Evolutionary conservation across 23 tunicate species (phyloP).

Genomic region (Halocynthia roretzi): DNA sequence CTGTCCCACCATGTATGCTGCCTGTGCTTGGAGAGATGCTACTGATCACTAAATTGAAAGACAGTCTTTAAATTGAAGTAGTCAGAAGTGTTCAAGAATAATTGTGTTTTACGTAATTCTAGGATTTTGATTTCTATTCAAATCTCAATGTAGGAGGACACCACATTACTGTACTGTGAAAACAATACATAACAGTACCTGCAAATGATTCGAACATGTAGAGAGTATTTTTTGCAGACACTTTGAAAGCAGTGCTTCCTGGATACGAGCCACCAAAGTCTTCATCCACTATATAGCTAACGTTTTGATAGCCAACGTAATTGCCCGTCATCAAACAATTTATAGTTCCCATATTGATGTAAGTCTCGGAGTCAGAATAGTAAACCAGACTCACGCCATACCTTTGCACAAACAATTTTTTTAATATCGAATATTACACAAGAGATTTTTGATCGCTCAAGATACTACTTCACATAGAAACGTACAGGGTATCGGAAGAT

Average conservation of each 20-base stretch:
- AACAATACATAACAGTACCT: constrained; percentile 19
- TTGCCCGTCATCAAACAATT: not conserved
- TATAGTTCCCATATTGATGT: not conserved
- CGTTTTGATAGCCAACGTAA: constrained; percentile 38
- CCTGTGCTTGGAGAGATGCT: constrained; percentile 49
- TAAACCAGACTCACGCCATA: too few species aligned
- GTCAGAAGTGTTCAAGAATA: too few species aligned
- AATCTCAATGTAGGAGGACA: too few species aligned
- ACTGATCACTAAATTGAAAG: constrained; percentile 22
- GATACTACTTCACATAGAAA: not conserved
- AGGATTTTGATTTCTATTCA: too few species aligned
- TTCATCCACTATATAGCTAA: constrained; percentile 48
- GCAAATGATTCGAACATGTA: constrained; percentile 66
- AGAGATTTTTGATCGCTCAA: too few species aligned
- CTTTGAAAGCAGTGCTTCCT: not conserved
- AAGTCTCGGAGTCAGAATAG: too few species aligned
- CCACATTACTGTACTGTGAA: too few species aligned
- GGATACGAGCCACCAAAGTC: constrained; percentile 45
- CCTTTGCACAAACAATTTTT: too few species aligned
- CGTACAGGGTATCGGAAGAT: not conserved
- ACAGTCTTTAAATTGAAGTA: not conserved
- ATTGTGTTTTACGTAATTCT: too few species aligned
- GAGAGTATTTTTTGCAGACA: constrained; percentile 37
- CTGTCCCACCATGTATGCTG: constrained; percentile 55
- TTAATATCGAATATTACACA: too few species aligned